phyloP scores from a whole-genome alignment of 2,888 invertebrate species.

The Arrhopalites spinosus region DNA sequence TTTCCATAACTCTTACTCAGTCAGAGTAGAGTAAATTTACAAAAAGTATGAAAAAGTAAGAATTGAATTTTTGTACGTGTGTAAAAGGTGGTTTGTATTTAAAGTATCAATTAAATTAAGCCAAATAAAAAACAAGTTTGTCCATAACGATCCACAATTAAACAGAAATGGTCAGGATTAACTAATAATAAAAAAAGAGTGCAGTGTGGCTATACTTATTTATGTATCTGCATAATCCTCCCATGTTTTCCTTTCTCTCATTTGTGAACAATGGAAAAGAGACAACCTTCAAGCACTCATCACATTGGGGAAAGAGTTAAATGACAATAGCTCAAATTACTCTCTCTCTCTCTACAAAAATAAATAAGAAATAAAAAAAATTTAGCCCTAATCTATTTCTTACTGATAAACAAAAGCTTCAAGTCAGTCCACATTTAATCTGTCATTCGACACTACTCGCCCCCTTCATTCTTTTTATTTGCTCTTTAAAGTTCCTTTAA shows the following conservation, averaged over 20 bases:
- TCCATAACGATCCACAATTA: too few species aligned
- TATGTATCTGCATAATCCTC: too few species aligned
- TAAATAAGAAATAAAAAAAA: neutral
- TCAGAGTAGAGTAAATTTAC: too few species aligned
- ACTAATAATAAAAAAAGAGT: too few species aligned
- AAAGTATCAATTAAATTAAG: too few species aligned
- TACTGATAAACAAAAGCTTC: neutral
- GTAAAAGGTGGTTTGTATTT: too few species aligned
- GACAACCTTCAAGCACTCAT: conserved; percentile 27
- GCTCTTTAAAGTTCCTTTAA: neutral
- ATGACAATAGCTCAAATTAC: conserved; percentile 31
- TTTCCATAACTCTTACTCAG: too few species aligned
- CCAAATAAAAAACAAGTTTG: too few species aligned
- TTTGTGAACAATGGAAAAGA: conserved; percentile 22
- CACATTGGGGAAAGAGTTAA: conserved; percentile 21
- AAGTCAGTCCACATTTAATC: neutral
- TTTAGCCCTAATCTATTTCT: conserved; percentile 11
- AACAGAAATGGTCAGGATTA: too few species aligned
- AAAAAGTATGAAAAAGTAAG: too few species aligned
- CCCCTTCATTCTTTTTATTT: neutral
- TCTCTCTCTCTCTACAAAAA: neutral
- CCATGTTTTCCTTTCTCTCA: conserved; percentile 26
- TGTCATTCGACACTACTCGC: neutral
- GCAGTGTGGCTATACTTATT: too few species aligned
- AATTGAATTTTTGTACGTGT: too few species aligned